Conservation (phyloP, 2,888 invertebrate species). For the Dicycla oo region DNA sequence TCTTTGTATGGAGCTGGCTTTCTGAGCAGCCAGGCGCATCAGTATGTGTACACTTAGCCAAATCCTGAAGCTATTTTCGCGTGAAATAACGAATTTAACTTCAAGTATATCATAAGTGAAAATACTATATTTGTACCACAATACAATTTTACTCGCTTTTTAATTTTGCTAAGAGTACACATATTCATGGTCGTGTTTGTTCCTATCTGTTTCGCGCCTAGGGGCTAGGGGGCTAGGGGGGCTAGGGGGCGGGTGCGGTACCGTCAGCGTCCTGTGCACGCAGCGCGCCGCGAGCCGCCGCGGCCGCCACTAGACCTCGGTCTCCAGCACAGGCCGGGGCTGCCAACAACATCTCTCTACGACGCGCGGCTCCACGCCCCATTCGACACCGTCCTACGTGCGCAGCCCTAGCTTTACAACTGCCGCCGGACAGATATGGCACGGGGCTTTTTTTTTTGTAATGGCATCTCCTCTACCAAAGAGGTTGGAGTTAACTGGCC, state of each 20-base stretch:
- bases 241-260: slow-evolving; percentile 72
- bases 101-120: background rate
- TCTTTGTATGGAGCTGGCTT: background rate
- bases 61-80: background rate
- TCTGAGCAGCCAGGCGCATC: slow-evolving; percentile 5
- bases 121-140: background rate
- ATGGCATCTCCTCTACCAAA: background rate
- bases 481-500: background rate
- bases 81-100: background rate
- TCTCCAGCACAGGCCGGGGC: slow-evolving; percentile 89
- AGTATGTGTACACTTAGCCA: slow-evolving; percentile 3
- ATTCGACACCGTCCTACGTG: slow-evolving; percentile 88
- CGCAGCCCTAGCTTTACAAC: slow-evolving; percentile 85
- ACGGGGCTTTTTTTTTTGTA: slow-evolving; percentile 40
- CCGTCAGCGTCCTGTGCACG: slow-evolving; percentile 89
- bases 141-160: background rate
- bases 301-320: slow-evolving; percentile 90
- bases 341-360: slow-evolving; percentile 90
- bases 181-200: slow-evolving; percentile 1
- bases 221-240: slow-evolving; percentile 25
- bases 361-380: slow-evolving; percentile 87
- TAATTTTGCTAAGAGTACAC: background rate
- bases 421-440: slow-evolving; percentile 72
- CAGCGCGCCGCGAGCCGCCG: slow-evolving; percentile 87
- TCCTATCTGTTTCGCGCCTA: slow-evolving; percentile 22